phyloP scores from a whole-genome alignment of 2,888 invertebrate genomes.

The Oegoconia quadripuncta region DNA sequence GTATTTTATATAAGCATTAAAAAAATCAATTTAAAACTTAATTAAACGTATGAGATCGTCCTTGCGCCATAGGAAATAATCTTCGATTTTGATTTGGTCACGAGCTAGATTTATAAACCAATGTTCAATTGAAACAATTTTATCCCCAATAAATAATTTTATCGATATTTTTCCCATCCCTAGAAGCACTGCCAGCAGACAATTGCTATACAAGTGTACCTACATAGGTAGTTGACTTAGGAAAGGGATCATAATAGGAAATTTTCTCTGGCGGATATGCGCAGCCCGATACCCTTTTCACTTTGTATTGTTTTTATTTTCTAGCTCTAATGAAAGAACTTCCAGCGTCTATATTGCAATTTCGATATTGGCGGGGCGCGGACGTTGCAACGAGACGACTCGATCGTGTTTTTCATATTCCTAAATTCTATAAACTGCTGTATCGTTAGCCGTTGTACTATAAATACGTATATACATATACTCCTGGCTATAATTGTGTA shows the following conservation, averaged over 20 bases:
- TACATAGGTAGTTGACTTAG: constrained; percentile 60
- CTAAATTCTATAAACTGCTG: constrained; percentile 3
- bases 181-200: constrained; percentile 49
- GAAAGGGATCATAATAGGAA: constrained; percentile 75
- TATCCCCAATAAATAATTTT: neutral
- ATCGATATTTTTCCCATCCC: constrained; percentile 22
- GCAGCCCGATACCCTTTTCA: constrained; percentile 74
- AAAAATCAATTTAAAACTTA: too few relatives aligned
- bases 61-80: too few relatives aligned
- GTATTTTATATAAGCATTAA: too few relatives aligned
- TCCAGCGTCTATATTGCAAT: constrained; percentile 66
- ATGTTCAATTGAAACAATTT: too few relatives aligned
- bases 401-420: neutral
- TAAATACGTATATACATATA: too few relatives aligned
- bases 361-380: constrained; percentile 58
- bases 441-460: too few relatives aligned
- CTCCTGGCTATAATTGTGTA: too few relatives aligned
- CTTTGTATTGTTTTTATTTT: constrained; percentile 78
- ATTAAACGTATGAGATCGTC: too few relatives aligned
- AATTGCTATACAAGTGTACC: constrained; percentile 61
- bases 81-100: too few relatives aligned
- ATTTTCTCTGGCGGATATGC: constrained; percentile 71
- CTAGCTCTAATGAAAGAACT: constrained; percentile 75
- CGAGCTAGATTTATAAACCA: too few relatives aligned
- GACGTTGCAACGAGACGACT: constrained; percentile 34